A percentile compares a stretch with the other conserved stretches of the same genome.
phyloP scores from a whole-genome alignment of 2,888 invertebrate genomes.

The Tanypteryx hageni region DNA sequence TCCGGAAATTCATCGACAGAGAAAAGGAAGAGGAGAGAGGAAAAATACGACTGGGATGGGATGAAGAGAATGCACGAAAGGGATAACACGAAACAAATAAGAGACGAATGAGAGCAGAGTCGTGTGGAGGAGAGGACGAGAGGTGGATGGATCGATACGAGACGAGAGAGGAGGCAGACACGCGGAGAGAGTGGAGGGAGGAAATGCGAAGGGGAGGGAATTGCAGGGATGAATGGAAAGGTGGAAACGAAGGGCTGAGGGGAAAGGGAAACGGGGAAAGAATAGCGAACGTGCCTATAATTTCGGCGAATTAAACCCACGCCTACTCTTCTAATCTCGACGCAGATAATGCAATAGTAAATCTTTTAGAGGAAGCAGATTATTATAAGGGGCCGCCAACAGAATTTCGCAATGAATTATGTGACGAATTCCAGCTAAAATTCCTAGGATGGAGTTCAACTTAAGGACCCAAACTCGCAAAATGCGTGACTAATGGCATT shows the following conservation, averaged over 20 bases:
- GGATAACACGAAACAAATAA: neutral
- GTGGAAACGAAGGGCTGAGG: constrained; percentile 14
- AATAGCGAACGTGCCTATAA: neutral
- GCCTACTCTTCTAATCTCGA: neutral
- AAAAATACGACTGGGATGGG: neutral
- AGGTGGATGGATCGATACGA: neutral
- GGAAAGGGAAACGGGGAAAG: neutral
- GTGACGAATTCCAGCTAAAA: neutral
- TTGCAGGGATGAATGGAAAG: neutral
- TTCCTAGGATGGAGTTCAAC: too few species aligned
- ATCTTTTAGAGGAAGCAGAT: neutral
- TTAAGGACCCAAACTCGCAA: too few species aligned
- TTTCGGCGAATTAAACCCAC: neutral
- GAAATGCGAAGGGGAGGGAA: neutral
- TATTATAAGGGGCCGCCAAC: neutral
- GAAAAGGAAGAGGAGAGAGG: neutral
- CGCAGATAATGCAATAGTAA: neutral
- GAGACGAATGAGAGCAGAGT: neutral
- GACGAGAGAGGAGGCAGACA: neutral
- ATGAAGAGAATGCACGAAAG: neutral
- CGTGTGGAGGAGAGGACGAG: neutral
- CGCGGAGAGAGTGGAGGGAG: neutral
- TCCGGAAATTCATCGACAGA: too few species aligned
- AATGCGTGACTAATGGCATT: too few species aligned
- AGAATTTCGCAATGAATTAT: neutral